Conservation (phyloP, 2,797 vertebrate species). For the Phylloscopus collybita region DNA sequence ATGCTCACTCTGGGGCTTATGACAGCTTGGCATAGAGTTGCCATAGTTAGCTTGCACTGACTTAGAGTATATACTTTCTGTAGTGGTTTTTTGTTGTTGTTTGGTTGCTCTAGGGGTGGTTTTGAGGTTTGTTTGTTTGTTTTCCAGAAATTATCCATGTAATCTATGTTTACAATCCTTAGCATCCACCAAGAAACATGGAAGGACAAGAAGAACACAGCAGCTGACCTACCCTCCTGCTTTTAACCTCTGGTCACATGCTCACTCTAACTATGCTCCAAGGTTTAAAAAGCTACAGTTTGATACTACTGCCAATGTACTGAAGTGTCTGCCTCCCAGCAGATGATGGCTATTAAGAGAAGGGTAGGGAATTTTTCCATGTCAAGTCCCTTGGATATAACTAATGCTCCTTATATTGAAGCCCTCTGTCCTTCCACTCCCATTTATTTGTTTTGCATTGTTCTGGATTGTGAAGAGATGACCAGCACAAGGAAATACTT, state of each 20-base stretch:
- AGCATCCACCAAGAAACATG: background rate
- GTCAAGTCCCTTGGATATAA: background rate
- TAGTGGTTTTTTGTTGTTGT: background rate
- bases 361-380: background rate
- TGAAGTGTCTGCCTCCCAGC: background rate
- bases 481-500: background rate
- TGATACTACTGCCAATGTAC: background rate
- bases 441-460: background rate
- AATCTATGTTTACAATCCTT: background rate
- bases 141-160: background rate
- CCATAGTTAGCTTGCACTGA: background rate
- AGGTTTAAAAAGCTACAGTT: background rate
- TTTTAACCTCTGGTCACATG: background rate
- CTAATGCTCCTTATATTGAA: rapidly evolving
- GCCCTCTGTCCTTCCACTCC: background rate
- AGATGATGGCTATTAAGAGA: background rate
- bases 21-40: background rate
- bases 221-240: background rate
- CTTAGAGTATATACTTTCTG: background rate
- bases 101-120: background rate
- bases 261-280: rapidly evolving
- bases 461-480: background rate
- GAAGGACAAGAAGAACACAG: background rate
- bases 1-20: background rate
- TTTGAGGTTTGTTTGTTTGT: background rate